phyloP scores from a whole-genome alignment of 2,113 vertebrate genomes.

The Rhizomys pruinosus region DNA sequence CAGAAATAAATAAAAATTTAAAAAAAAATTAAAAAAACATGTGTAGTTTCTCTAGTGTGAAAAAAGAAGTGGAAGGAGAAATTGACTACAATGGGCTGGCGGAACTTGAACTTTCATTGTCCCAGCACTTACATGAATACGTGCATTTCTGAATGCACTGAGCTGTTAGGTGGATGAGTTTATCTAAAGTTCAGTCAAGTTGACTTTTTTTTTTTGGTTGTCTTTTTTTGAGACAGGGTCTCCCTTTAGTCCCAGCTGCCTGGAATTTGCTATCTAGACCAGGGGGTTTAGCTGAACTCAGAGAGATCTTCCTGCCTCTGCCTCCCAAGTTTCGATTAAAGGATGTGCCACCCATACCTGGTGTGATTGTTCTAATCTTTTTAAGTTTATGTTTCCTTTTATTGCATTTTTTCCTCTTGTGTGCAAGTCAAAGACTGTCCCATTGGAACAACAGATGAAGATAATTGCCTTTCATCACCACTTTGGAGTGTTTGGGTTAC shows the following conservation, averaged over 20 bases:
- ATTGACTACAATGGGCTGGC: neutral
- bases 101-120: neutral
- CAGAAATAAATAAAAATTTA: too few relatives aligned
- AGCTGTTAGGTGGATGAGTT: neutral
- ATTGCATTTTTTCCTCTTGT: constrained; percentile 55
- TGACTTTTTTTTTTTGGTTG: too few relatives aligned
- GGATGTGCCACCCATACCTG: too few relatives aligned
- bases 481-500: neutral
- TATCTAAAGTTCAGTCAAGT: neutral
- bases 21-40: too few relatives aligned
- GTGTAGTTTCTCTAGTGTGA: neutral
- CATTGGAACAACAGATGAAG: neutral
- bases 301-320: too few relatives aligned
- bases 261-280: too few relatives aligned
- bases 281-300: too few relatives aligned
- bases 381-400: constrained; percentile 27
- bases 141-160: neutral
- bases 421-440: constrained; percentile 37
- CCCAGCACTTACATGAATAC: neutral
- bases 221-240: too few relatives aligned
- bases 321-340: too few relatives aligned
- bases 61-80: neutral
- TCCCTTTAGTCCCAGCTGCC: too few relatives aligned
- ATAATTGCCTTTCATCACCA: constrained; percentile 2
- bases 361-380: constrained; percentile 45